These are phyloP conservation scores for rabbit (Oryctolagus cuniculus) DNA, from an alignment of 2,113 vertebrate genomes.

Conservation along the genomic window mOryCun1.1 NC_091442.1:95865001-95865500, in stretches of 20 bases:
- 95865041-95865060: no score
- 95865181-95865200: background rate
- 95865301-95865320: background rate
- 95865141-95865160: constrained; percentile 5
- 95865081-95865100: background rate
- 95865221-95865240: background rate
- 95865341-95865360: background rate
- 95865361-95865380: background rate
- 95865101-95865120: background rate
- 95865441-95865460: background rate
- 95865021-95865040: no score
- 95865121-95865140: background rate
- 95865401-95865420: background rate
- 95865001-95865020: no score
- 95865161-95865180: background rate
- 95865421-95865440: background rate
- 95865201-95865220: background rate
- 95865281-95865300: background rate
- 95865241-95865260: no score
- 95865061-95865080: no score
- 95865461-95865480: background rate
- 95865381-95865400: background rate
- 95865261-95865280: background rate
- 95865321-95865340: background rate
- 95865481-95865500: background rate